Conservation (phyloP, 2,797 vertebrate genomes). For the Artibeus lituratus region DNA sequence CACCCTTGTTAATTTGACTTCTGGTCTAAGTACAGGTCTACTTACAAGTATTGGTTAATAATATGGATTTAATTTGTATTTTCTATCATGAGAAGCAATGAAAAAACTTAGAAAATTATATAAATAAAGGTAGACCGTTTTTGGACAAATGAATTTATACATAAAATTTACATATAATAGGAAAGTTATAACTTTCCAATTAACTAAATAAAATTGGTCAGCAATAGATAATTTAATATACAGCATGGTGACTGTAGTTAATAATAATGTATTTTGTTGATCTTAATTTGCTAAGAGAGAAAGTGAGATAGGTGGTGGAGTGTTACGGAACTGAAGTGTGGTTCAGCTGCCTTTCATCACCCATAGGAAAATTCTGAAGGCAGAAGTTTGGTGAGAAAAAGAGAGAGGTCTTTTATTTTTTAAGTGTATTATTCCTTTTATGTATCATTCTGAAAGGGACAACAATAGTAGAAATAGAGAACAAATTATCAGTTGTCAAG, state of each 20-base stretch:
- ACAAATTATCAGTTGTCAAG: too few relatives aligned
- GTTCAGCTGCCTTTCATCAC: too few relatives aligned
- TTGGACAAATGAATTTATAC: not conserved
- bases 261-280: not conserved
- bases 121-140: not conserved
- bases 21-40: not conserved
- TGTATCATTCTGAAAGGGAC: too few relatives aligned
- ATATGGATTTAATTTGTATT: not conserved
- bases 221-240: not conserved
- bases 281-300: too few relatives aligned
- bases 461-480: too few relatives aligned
- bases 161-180: not conserved
- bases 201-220: not conserved
- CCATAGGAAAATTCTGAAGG: too few relatives aligned
- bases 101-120: not conserved
- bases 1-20: not conserved
- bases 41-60: not conserved
- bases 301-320: too few relatives aligned
- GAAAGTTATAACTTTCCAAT: not conserved
- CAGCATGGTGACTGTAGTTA: not conserved
- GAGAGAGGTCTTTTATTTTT: too few relatives aligned
- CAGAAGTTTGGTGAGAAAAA: too few relatives aligned
- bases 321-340: too few relatives aligned
- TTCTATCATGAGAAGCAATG: not conserved
- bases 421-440: too few relatives aligned